Evolutionary conservation across 2,888 invertebrate genomes (phyloP).

Genomic region (Hypercompe scribonia): DNA sequence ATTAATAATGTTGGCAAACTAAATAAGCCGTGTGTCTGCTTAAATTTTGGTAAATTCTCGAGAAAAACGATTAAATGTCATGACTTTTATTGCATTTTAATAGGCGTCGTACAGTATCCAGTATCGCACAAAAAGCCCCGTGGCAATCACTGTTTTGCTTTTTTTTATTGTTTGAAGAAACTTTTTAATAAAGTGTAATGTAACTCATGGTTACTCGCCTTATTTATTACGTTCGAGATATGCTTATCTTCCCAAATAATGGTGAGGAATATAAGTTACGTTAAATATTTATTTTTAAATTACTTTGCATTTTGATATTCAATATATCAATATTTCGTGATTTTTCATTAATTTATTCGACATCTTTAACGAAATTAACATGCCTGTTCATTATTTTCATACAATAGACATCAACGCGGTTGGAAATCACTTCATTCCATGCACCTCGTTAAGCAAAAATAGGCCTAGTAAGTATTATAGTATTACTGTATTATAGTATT

Average conservation of each 20-base stretch:
- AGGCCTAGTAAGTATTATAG: neutral
- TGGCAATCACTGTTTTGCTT: slow-evolving; percentile 46
- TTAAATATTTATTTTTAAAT: slow-evolving; percentile 49
- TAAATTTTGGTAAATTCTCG: slow-evolving; percentile 57
- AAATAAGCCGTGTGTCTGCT: slow-evolving; percentile 41
- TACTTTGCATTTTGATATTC: slow-evolving; percentile 35
- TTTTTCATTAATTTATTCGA: neutral
- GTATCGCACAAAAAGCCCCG: slow-evolving; percentile 52
- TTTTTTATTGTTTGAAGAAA: slow-evolving; percentile 55
- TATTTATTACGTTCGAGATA: slow-evolving; percentile 58
- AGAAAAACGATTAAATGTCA: slow-evolving; percentile 68
- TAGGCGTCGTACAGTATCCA: slow-evolving; percentile 56
- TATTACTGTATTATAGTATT: too few relatives aligned
- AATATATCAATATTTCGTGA: neutral
- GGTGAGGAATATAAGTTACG: slow-evolving; percentile 45
- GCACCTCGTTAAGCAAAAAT: neutral
- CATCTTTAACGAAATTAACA: neutral
- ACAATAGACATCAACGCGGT: slow-evolving; percentile 76
- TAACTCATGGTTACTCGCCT: slow-evolving; percentile 42
- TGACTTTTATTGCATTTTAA: slow-evolving; percentile 75
- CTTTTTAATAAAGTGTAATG: slow-evolving; percentile 50
- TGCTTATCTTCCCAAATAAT: slow-evolving; percentile 54
- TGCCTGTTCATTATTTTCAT: slow-evolving; percentile 28
- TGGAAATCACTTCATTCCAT: neutral
- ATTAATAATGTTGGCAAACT: neutral